Evolutionary conservation across 2,888 invertebrate species (phyloP).

Genomic region (Odontothrips loti): DNA sequence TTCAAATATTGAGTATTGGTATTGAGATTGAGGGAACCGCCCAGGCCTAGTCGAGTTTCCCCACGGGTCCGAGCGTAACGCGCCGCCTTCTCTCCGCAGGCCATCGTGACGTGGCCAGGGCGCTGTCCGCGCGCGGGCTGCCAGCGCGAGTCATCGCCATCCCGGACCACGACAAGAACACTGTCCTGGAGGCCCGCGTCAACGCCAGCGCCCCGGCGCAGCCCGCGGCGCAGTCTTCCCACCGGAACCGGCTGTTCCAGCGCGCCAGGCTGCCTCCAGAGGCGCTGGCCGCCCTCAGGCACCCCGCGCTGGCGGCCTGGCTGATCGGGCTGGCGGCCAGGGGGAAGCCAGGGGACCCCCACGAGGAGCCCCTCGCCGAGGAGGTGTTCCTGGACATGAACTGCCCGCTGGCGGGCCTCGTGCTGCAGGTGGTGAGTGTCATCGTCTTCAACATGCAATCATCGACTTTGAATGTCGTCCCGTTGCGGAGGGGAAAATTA

Average conservation of each 20-base stretch:
- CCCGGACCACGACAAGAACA: no score
- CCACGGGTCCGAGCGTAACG: no score
- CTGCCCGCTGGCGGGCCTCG: background rate
- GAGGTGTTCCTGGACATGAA: background rate
- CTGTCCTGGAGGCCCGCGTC: no score
- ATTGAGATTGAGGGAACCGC: no score
- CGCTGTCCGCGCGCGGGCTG: background rate
- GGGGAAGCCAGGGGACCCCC: background rate
- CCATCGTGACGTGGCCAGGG: no score
- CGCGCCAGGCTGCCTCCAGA: background rate
- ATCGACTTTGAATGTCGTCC: no score
- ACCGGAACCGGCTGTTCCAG: background rate
- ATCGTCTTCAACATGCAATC: no score
- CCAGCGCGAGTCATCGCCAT: background rate
- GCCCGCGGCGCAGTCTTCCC: background rate
- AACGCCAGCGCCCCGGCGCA: no score
- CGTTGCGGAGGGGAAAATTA: no score
- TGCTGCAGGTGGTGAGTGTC: background rate
- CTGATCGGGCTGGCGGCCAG: background rate
- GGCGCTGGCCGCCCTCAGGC: background rate
- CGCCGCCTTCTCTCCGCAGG: no score
- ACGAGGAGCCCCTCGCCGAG: background rate
- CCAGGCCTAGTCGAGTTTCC: no score
- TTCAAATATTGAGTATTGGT: no score
- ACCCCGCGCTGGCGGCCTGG: background rate